Conservation (phyloP, 2,797 vertebrate species). For the Coilia nasus region DNA sequence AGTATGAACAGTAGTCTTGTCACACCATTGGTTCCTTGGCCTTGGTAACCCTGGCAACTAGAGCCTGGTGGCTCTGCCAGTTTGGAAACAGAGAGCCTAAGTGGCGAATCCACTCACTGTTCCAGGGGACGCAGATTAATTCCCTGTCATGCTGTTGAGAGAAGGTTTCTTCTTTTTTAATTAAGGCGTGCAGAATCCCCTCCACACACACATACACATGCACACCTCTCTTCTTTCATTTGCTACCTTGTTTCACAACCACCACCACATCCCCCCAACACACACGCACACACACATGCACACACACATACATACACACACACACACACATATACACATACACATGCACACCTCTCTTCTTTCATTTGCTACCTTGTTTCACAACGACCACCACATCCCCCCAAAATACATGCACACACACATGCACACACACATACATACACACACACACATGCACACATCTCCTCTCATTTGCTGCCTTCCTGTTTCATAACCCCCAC, state of each 20-base stretch:
- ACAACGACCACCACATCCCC: too few relatives aligned
- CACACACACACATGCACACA: too few relatives aligned
- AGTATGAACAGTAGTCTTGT: neutral
- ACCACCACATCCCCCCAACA: too few relatives aligned
- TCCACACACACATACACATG: constrained; percentile 29
- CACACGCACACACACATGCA: too few relatives aligned
- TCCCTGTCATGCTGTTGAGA: constrained; percentile 72
- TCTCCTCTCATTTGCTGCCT: constrained; percentile 38
- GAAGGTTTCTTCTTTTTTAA: constrained; percentile 73
- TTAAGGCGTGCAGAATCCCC: constrained; percentile 67
- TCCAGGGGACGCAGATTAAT: constrained; percentile 73
- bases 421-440: too few relatives aligned
- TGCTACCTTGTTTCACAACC: neutral
- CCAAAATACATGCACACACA: too few relatives aligned
- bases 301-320: too few relatives aligned
- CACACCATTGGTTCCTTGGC: constrained; percentile 39
- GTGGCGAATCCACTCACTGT: constrained; percentile 54
- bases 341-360: too few relatives aligned
- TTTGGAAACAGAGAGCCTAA: constrained; percentile 37
- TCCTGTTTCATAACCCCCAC: constrained; percentile 56
- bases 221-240: constrained; percentile 31
- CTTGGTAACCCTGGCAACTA: constrained; percentile 70
- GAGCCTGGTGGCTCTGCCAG: constrained; percentile 56
- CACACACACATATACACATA: constrained; percentile 20
- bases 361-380: too few relatives aligned